phyloP scores from a whole-genome alignment of 1,140 invertebrate genomes.

The Drosophila santomea region DNA sequence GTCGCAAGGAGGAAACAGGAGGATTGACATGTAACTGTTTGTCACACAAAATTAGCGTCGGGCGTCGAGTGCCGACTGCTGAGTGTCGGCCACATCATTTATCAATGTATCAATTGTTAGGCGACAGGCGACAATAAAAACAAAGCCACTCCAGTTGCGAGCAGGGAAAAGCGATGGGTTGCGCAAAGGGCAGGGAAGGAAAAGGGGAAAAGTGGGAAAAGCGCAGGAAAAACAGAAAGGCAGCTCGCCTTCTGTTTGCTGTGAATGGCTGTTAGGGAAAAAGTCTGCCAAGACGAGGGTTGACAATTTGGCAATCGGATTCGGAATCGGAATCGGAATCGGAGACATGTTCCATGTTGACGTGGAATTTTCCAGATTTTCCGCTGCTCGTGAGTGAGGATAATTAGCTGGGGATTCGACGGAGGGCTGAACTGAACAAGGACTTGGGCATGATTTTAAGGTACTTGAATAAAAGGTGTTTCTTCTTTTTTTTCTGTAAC shows the following conservation, averaged over 20 bases:
- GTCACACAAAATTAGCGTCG: constrained; percentile 76
- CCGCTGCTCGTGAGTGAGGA: constrained; percentile 17
- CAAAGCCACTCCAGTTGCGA: constrained; percentile 36
- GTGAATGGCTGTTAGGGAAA: constrained; percentile 9
- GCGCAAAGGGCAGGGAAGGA: no score
- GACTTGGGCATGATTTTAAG: neutral
- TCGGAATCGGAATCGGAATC: constrained; percentile 26
- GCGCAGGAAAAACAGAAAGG: constrained; percentile 13
- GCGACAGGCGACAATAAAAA: constrained; percentile 74
- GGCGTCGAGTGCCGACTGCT: constrained; percentile 34
- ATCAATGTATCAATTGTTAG: constrained; percentile 74
- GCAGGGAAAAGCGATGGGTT: neutral
- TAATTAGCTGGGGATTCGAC: constrained; percentile 28
- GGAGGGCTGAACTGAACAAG: neutral
- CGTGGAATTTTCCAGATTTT: constrained; percentile 25
- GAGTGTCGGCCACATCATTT: constrained; percentile 67
- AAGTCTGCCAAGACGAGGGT: constrained; percentile 35
- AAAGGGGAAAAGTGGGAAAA: neutral
- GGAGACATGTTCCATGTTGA: constrained; percentile 36
- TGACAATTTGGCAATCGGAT: constrained; percentile 37
- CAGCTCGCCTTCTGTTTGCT: neutral
- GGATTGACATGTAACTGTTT: constrained; percentile 72
- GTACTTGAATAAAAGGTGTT: neutral
- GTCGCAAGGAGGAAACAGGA: constrained; percentile 18
- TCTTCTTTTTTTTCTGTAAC: neutral